These are phyloP conservation scores for Oophaga pumilio DNA, from an alignment of 2,113 vertebrate species.

Conservation along the genomic window DNA sequence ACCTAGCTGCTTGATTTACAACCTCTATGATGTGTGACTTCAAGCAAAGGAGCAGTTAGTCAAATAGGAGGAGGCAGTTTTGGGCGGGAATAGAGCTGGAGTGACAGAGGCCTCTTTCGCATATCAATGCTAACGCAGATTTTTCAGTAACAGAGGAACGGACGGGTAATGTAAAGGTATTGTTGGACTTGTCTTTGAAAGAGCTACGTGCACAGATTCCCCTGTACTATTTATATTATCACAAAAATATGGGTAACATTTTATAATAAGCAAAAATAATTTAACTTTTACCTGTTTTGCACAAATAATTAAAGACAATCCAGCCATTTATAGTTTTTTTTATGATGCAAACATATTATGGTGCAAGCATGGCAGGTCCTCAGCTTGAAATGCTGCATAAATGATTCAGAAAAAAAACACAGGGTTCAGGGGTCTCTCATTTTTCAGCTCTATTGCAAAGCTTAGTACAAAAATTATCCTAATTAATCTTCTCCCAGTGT, in stretches of 20 bases:
- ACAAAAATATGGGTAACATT: not conserved
- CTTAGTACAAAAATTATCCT: conserved; percentile 55
- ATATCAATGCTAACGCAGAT: too few species aligned
- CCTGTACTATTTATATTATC: not conserved
- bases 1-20: too few species aligned
- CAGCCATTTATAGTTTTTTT: not conserved
- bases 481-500: conserved; percentile 57
- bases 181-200: too few species aligned
- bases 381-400: conserved; percentile 86
- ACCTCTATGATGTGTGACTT: too few species aligned
- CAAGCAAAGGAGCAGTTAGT: too few species aligned
- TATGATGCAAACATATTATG: conserved; percentile 50
- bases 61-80: too few species aligned
- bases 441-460: conserved; percentile 67
- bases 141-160: too few species aligned
- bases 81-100: too few species aligned
- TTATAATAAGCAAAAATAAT: not conserved
- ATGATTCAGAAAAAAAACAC: conserved; percentile 87
- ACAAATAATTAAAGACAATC: conserved; percentile 24
- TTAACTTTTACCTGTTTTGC: conserved; percentile 6
- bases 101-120: too few species aligned
- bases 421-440: conserved; percentile 76
- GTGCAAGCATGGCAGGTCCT: conserved; percentile 80
- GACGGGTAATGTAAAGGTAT: too few species aligned
- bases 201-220: too few species aligned